Evolutionary conservation across 1,140 invertebrate species (phyloP).

Genomic region (Mesaphorura yosii): DNA sequence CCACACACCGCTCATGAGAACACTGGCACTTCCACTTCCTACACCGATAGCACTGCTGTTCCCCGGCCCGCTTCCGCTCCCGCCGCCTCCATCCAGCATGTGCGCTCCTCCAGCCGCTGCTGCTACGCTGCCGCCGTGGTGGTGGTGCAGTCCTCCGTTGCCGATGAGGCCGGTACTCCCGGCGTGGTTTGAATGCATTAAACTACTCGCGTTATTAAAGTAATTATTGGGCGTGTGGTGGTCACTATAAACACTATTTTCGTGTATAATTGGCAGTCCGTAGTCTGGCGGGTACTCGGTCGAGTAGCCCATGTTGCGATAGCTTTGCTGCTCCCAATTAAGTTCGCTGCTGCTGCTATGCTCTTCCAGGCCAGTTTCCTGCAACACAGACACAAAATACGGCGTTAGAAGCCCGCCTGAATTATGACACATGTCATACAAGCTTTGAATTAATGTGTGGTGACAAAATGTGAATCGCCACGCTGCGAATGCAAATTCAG

Average conservation of each 20-base stretch:
- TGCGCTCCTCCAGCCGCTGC: conserved; percentile 62
- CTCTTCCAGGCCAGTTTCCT: conserved; percentile 25
- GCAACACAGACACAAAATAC: conserved; percentile 3
- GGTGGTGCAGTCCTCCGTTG: no score
- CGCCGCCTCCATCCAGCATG: no score
- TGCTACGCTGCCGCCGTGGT: conserved; percentile 37
- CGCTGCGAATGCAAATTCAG: no score
- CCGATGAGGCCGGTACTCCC: conserved; percentile 6
- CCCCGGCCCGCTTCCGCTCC: conserved; percentile 59
- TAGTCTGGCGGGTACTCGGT: conserved; percentile 62
- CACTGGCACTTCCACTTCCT: conserved; percentile 66
- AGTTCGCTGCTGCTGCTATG: conserved; percentile 30
- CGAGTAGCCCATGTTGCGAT: conserved; percentile 30
- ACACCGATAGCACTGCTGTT: conserved; percentile 47
- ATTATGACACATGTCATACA: neutral
- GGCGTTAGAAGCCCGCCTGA: neutral
- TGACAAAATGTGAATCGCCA: no score
- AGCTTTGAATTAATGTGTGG: neutral
- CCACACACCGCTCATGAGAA: conserved; percentile 55
- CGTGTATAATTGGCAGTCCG: conserved; percentile 52
- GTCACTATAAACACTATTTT: conserved; percentile 32
- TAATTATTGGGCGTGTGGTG: no score
- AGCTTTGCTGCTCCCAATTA: conserved; percentile 31
- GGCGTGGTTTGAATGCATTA: conserved; percentile 15
- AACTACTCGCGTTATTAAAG: conserved; percentile 13